Percentiles rank a stretch among this genome's conserved stretches.
Conservation (phyloP, 2,888 invertebrate genomes). For the Pammene aurita region DNA sequence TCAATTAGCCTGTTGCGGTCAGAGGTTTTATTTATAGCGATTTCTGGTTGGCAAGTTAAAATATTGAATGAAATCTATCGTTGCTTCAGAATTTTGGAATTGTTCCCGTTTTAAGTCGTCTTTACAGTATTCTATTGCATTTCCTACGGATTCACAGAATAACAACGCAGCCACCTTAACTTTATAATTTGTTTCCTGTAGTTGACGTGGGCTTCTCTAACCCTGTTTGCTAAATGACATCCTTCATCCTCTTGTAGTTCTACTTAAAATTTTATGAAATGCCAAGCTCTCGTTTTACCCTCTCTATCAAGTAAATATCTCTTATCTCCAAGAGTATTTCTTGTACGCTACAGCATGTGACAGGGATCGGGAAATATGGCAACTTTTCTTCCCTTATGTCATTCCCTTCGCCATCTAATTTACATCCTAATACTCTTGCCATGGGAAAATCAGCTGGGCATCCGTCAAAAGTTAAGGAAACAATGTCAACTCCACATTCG, state of each 20-base stretch:
- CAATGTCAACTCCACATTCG: constrained; percentile 25
- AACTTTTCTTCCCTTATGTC: constrained; percentile 3
- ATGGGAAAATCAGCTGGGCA: constrained; percentile 28
- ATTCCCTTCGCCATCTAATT: constrained; percentile 7
- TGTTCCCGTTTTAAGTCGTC: neutral
- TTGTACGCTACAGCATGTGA: constrained; percentile 4
- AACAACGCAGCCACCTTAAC: constrained; percentile 3
- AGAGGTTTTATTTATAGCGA: neutral
- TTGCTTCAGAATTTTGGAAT: constrained; percentile 16
- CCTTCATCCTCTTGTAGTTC: constrained; percentile 12
- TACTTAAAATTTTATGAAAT: constrained; percentile 1
- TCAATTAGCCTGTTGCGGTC: neutral
- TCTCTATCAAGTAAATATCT: neutral
- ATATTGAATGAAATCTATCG: constrained; percentile 8
- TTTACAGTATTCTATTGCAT: constrained; percentile 14
- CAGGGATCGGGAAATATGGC: constrained; percentile 20
- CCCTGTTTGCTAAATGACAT: constrained; percentile 10
- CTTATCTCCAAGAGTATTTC: constrained; percentile 5
- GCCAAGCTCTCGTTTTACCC: constrained; percentile 2
- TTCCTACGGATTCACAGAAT: constrained; percentile 15
- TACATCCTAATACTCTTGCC: constrained; percentile 21
- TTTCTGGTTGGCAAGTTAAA: neutral
- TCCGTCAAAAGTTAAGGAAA: constrained; percentile 28
- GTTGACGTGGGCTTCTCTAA: neutral
- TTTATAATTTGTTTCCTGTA: constrained; percentile 14